Evolutionary conservation across 30 jellyfish, hydroid and myxozoan genomes (phyloP), one percentile per base, ranked within the genome.

Genomic region (Pseudorhiza aurosa): DNA sequence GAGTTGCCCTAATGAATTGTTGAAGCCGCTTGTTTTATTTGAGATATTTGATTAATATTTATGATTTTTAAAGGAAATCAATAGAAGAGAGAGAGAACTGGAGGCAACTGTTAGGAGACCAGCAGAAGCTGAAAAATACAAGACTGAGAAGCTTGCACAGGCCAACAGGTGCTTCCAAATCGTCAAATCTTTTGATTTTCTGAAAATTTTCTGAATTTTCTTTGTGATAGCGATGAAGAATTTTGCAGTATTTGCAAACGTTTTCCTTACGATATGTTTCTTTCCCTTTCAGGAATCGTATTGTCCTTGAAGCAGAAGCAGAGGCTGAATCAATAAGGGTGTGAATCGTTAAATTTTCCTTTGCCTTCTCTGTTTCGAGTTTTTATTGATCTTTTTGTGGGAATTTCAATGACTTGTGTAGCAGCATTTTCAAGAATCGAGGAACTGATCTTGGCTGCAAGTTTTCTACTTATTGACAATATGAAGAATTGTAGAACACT

Each of bases 301-400:
- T 89, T 63, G 60, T 89, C 14, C 70, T 89, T 36, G 97, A 89
- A 73, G 97, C 97, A 1, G 96, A 89, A 42, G 97, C 97, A 1
- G 97, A 89, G 53, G 96, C 97, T 50, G 97, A 89, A 49, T 89
- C 97, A n/a, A 75, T 89, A 72, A 86, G 92, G 78, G 97, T 89
- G 42, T 29, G 95, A 53, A 53, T 46, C 19, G 60, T 2, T 46
- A n/a, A n/a, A n/a, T 14, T 46, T 46, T 46, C 60, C 19, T 27
- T 4, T 44, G 15, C 32, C 22, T 33, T 64, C 21, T 44, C 2
- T 33, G 4, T 36, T 10, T 30, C 39, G 7, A n/a, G n/a, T n/a
- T n/a, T n/a, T n/a, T n/a, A n/a, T n/a, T n/a, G n/a, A n/a, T n/a
- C n/a, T n/a, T n/a, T n/a, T n/a, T n/a, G n/a, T n/a, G n/a, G n/a